phyloP scores from a whole-genome alignment of 2,113 vertebrate genomes.

The Tenrec ecaudatus region DNA sequence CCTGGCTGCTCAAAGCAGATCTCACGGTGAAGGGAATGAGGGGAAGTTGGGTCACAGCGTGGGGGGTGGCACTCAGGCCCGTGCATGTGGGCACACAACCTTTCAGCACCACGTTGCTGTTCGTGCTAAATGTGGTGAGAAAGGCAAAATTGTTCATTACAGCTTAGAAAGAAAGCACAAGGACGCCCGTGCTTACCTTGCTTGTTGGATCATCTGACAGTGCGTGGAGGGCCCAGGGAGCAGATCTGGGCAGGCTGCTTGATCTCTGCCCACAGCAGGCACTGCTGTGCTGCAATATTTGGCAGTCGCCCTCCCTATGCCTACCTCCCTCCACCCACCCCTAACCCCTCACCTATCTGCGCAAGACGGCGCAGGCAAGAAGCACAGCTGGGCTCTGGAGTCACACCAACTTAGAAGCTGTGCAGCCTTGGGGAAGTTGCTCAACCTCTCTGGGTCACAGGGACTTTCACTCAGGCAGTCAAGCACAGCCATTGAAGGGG shows the following conservation, averaged over 20 bases:
- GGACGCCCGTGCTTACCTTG: no score
- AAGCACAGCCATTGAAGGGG: neutral
- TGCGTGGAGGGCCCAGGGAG: neutral
- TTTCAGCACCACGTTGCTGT: no score
- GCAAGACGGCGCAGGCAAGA: neutral
- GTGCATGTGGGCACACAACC: no score
- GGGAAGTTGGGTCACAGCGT: no score
- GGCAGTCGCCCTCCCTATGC: neutral
- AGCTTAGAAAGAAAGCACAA: no score
- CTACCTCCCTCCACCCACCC: neutral
- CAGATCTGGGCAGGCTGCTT: neutral
- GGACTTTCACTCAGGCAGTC: neutral
- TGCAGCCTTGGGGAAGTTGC: neutral
- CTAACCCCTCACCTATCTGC: neutral
- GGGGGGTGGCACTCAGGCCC: no score
- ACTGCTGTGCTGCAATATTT: neutral
- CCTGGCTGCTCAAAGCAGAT: no score
- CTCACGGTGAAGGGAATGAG: no score
- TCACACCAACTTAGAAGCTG: neutral
- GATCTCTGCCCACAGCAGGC: neutral
- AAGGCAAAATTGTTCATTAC: no score
- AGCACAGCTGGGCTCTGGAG: neutral
- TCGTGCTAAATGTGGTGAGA: no score
- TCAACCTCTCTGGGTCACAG: slow-evolving; percentile 5
- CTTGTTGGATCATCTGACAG: no score